Base-by-base conservation (phyloP, 2,113 vertebrate genomes). In the Peucedramus taeniatus region DNA sequence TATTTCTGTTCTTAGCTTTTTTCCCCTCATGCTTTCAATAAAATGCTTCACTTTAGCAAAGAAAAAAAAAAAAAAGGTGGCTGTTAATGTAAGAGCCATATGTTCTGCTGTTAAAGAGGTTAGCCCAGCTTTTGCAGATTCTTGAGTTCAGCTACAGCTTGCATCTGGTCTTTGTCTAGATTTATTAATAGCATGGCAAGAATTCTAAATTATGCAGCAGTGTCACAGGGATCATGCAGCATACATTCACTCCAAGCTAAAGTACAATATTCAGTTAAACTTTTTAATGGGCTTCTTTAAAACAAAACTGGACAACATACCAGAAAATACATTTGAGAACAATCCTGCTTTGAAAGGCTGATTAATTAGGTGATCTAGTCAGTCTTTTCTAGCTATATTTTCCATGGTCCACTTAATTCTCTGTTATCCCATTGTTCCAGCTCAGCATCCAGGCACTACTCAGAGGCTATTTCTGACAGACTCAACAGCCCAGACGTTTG, bases 161-260 rank as follows among this genome's bases (percentile, higher is more conserved):
- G 69, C 95, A 96, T 97, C 95, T 97, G 97, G 86, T 95, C 83
- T 97, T 95, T 95, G 95, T 97, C 96, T 95, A 79, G 57, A 93
- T 95, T 93, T 97, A 97, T 97, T 97, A 96, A 96, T 87, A 94
- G 93, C 91, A 95, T 87, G 78, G 91, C 93, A 96, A 83, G 77
- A 96, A 97, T 91, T 59, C 40, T 76, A 87, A 96, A 92, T 97
- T 89, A 79, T 90, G 88, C 90, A 78, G 83, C 78, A 14, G 61
- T 76, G 90, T 95, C 91, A 89, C 72, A 97, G 86, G 91, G 88
- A 95, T 76, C 95, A 91, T 77, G 79, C 93, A 83, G 83, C 31
- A 53, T 61, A 47, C n/a, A 60, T 80, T 68, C 56, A 50, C 65
- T 86, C 88, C 77, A 91, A 92, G 71, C 39, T 91, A 1, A 94